phyloP scores from a whole-genome alignment of 2,113 vertebrate genomes.

The Alligator sinensis region DNA sequence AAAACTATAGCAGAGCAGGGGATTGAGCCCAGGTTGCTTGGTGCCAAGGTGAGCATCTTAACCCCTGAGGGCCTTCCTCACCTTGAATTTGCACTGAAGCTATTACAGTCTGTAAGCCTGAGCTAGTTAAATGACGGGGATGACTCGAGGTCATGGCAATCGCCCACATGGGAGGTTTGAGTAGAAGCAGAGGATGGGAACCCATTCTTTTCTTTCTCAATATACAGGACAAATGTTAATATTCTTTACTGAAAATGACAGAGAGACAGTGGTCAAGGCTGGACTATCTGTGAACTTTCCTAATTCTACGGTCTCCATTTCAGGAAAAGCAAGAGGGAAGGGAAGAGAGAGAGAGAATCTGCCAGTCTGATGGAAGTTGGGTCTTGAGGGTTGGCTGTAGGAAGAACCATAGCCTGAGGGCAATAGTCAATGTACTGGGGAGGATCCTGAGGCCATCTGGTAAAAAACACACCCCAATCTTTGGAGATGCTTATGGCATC shows the following conservation, averaged over 20 bases:
- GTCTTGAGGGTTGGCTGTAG: not conserved
- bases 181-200: not conserved
- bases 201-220: not conserved
- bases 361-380: not conserved
- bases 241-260: not conserved
- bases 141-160: not conserved
- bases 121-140: not conserved
- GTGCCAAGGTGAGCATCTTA: not conserved
- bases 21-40: rapidly evolving
- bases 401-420: not conserved
- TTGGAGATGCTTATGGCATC: not conserved
- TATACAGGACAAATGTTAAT: not conserved
- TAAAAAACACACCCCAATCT: not conserved
- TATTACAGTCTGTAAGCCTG: not conserved
- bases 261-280: not conserved
- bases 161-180: not conserved
- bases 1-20: not conserved
- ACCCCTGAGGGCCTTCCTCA: not conserved
- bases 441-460: not conserved
- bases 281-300: not conserved
- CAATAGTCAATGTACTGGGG: not conserved
- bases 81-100: not conserved
- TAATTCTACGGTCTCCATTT: not conserved
- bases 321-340: not conserved
- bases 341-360: not conserved